Percentiles rank a stretch among this genome's conserved stretches.
These are phyloP conservation scores for Dexiosoma caninum DNA, from an alignment of 2,888 invertebrate genomes.

Conservation along the genomic window DNA sequence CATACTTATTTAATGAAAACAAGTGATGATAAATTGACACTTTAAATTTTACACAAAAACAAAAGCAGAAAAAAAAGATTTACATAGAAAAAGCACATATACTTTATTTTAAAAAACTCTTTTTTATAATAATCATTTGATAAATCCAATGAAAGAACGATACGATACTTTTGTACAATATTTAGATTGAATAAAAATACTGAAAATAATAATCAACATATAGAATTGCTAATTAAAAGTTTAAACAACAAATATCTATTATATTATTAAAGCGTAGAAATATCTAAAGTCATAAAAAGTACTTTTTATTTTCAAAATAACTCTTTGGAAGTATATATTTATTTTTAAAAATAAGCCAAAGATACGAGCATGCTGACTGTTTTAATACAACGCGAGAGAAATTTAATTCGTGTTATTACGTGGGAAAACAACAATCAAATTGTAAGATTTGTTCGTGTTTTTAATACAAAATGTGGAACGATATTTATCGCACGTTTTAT, in stretches of 20 bases:
- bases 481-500: no score
- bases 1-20: slow-evolving; percentile 6
- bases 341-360: slow-evolving; percentile 19
- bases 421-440: no score
- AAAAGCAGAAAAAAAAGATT: neutral
- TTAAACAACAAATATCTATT: slow-evolving; percentile 21
- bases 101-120: slow-evolving; percentile 53
- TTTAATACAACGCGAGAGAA: no score
- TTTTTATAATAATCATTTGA: slow-evolving; percentile 1
- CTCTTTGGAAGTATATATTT: neutral
- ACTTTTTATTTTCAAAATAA: neutral
- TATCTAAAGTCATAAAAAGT: slow-evolving; percentile 55
- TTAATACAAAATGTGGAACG: no score
- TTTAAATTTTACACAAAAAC: slow-evolving; percentile 25
- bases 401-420: no score
- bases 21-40: slow-evolving; percentile 49
- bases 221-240: slow-evolving; percentile 56
- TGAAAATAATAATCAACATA: slow-evolving; percentile 15
- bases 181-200: slow-evolving; percentile 22
- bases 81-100: slow-evolving; percentile 54
- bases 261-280: slow-evolving; percentile 60
- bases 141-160: slow-evolving; percentile 13
- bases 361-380: no score
- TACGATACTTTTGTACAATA: slow-evolving; percentile 52
- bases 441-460: no score